A percentile compares a stretch with the other conserved stretches of the same genome.
These are phyloP conservation scores for Oreonectes daqikongensis DNA, from an alignment of 2,797 vertebrate genomes.

Conservation along the genomic window DNA sequence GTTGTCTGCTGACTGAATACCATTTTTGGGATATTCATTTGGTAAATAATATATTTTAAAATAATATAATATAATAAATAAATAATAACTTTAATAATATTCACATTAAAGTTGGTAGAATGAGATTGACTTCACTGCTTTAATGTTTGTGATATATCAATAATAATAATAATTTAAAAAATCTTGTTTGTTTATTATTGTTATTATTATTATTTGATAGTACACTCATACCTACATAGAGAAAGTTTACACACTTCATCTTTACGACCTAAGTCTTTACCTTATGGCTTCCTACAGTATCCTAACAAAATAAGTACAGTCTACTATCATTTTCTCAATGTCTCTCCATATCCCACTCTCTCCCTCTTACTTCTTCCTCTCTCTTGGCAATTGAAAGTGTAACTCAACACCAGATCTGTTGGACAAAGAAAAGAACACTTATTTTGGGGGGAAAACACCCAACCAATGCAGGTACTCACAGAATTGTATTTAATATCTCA, in stretches of 20 bases:
- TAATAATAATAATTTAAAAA: no score
- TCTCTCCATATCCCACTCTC: slow-evolving; percentile 3
- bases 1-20: not conserved
- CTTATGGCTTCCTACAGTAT: not conserved
- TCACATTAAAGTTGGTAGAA: not conserved
- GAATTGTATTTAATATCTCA: not conserved
- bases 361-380: slow-evolving; percentile 17
- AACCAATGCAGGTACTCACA: not conserved
- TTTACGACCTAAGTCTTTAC: not conserved
- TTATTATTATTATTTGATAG: no score
- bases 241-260: not conserved
- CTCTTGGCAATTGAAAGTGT: slow-evolving; percentile 37
- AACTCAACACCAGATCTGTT: slow-evolving; percentile 39
- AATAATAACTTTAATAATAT: no score
- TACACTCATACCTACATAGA: not conserved
- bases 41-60: no score
- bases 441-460: slow-evolving; percentile 36
- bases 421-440: slow-evolving; percentile 38
- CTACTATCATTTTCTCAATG: slow-evolving; percentile 27
- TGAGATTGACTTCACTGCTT: not conserved
- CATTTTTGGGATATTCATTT: slow-evolving; percentile 11
- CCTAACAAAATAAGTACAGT: slow-evolving; percentile 8
- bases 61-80: no score
- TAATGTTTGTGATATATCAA: no score
- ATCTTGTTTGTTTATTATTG: no score